Evolutionary conservation across 2,113 vertebrate species (phyloP), one percentile per base, ranked within the genome.

Genomic region (Microcebus murinus): DNA sequence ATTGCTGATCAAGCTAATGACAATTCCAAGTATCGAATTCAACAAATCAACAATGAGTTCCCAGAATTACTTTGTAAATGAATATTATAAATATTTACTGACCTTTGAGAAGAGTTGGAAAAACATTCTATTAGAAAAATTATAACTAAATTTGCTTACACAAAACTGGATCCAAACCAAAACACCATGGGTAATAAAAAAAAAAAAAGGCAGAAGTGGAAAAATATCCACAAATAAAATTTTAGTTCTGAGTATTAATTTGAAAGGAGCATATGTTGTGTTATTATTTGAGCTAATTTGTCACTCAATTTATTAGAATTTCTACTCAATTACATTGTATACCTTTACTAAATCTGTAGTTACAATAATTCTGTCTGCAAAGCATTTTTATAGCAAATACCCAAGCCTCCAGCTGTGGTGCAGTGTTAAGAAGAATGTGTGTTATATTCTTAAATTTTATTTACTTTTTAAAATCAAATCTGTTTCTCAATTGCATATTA

Each of bases 81-180:
- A 48, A 48, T 48, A 48, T 48, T 48, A 48, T 48, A 48, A 48
- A 48, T 48, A 48, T 48, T 48, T 48, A 74, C 90, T 85, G 87
- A 92, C 82, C 50, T 93, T 71, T 96, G 57, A 97, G 97, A 97
- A 97, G 1, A 45, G 23, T 11, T 95, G 82, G 0, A 59, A 94
- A 97, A 1, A 85, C 82, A 93, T 96, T 74, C 39, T 96, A 89
- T 65, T 57, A 27, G 73, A 27, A 76, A 77, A 34, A 94, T 83
- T 95, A 87, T 52, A 3, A 91, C 96, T 94, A 88, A 63, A 23
- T 83, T 94, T 87, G 45, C 25, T 77, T 65, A 42, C 76, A 77
- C 4, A 80, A 95, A 80, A 87, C 4, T 84, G 17, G 67, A 68
- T 70, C 76, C 0, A 81, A 84, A 8, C 39, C 14, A 95, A 82